Conservation (phyloP, 2,797 vertebrate genomes). For the Euthynnus affinis region DNA sequence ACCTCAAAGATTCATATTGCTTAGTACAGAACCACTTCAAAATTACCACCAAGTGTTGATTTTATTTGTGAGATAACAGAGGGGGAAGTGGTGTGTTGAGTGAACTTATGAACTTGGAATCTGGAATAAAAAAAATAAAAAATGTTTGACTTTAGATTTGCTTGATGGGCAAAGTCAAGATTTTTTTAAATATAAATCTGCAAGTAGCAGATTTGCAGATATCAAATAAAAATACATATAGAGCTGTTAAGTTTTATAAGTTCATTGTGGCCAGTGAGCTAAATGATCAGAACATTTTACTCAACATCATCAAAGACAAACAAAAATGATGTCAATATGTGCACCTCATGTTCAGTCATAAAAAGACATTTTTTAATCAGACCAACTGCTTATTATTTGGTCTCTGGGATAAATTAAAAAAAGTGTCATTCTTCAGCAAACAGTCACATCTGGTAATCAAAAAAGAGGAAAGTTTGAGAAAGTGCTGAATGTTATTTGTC, state of each 20-base stretch:
- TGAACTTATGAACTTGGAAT: not conserved
- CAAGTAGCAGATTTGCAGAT: not conserved
- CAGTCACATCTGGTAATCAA: not conserved
- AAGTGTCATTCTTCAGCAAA: constrained; percentile 10
- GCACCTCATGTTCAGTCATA: not conserved
- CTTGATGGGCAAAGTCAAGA: not conserved
- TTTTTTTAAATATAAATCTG: too few relatives aligned
- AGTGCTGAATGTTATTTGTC: constrained; percentile 12
- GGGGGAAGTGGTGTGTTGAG: not conserved
- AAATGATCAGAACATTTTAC: not conserved
- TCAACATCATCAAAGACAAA: not conserved
- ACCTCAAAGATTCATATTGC: not conserved
- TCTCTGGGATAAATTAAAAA: constrained; percentile 16
- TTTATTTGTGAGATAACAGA: constrained; percentile 7
- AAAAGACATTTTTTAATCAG: not conserved
- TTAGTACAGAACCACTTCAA: not conserved
- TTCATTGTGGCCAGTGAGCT: not conserved
- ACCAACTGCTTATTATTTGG: constrained; percentile 39
- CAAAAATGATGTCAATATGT: not conserved
- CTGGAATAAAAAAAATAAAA: not conserved
- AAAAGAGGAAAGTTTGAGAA: constrained; percentile 2
- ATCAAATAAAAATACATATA: not conserved
- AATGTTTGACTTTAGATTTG: not conserved
- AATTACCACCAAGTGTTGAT: not conserved
- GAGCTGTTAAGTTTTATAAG: not conserved